These are phyloP conservation scores for Caenorhabditis wallacei DNA, from an alignment of 2,888 invertebrate species.

Conservation along the genomic window DNA sequence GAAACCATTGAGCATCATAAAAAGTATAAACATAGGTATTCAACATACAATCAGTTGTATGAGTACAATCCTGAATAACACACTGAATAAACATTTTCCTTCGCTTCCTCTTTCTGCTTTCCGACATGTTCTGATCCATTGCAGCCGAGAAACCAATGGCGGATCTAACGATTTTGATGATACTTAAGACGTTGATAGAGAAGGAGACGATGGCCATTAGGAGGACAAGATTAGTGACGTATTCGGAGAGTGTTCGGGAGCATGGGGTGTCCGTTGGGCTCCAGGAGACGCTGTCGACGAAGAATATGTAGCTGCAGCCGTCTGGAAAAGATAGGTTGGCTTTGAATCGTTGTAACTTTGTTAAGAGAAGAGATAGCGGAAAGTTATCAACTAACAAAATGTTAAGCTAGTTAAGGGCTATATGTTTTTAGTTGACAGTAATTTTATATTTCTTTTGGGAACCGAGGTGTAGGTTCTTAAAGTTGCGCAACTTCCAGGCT, in stretches of 20 bases:
- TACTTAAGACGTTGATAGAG: conserved; percentile 42
- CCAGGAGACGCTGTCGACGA: conserved; percentile 56
- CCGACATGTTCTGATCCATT: conserved; percentile 36
- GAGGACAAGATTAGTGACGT: conserved; percentile 48
- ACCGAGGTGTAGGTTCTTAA: too few species aligned
- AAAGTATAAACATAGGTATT: conserved; percentile 54
- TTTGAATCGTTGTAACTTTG: too few species aligned
- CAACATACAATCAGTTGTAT: conserved; percentile 51
- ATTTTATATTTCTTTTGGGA: too few species aligned
- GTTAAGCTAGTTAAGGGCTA: too few species aligned
- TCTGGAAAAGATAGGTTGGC: conserved; percentile 27
- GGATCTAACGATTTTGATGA: conserved; percentile 37
- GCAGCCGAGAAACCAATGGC: conserved; percentile 34
- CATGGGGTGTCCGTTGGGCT: conserved; percentile 44
- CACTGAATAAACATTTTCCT: conserved; percentile 61
- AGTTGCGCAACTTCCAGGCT: too few species aligned
- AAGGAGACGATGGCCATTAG: conserved; percentile 52
- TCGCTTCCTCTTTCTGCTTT: conserved; percentile 14
- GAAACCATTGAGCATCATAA: conserved; percentile 51
- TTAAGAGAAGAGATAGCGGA: too few species aligned
- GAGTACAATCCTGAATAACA: conserved; percentile 59
- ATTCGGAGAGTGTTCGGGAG: conserved; percentile 49
- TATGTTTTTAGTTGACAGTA: too few species aligned
- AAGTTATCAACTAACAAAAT: too few species aligned
- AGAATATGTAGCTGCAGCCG: conserved; percentile 60